Evolutionary conservation across 2,797 vertebrate genomes (phyloP).

Genomic region (Melanotaenia trifasciata): DNA sequence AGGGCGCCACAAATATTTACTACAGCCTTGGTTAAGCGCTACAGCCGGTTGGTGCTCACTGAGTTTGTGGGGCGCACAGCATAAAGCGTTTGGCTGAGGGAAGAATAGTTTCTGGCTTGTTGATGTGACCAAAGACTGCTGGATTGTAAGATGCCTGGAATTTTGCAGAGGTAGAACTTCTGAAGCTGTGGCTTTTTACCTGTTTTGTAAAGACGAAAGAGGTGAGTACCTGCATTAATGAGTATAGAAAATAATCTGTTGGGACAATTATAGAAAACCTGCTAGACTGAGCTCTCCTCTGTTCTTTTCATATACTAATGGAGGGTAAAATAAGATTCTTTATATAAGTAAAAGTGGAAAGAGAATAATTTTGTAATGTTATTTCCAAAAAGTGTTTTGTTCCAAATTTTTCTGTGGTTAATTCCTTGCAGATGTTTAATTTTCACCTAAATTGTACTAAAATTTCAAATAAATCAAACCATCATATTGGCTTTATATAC

Average conservation of each 20-base stretch:
- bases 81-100: conserved; percentile 41
- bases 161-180: conserved; percentile 62
- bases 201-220: conserved; percentile 42
- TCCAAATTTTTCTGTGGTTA: no score
- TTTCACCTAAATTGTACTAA: not conserved
- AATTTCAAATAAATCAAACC: not conserved
- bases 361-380: no score
- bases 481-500: not conserved
- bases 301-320: not conserved
- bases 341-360: no score
- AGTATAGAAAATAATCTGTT: not conserved
- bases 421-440: not conserved
- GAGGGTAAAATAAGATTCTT: not conserved
- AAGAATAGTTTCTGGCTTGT: conserved; percentile 37
- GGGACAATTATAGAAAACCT: not conserved
- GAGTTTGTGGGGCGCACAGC: conserved; percentile 21
- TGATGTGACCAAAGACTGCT: conserved; percentile 48
- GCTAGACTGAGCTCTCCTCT: not conserved
- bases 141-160: conserved; percentile 45
- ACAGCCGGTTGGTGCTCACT: conserved; percentile 43
- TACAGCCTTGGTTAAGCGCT: not conserved
- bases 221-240: conserved; percentile 58
- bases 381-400: no score
- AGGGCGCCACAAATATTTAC: conserved; percentile 6
- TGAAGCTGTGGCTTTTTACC: conserved; percentile 31